These are phyloP conservation scores for Neodiprion virginianus DNA, from an alignment of 1,140 invertebrate species.

Conservation along the genomic window DNA sequence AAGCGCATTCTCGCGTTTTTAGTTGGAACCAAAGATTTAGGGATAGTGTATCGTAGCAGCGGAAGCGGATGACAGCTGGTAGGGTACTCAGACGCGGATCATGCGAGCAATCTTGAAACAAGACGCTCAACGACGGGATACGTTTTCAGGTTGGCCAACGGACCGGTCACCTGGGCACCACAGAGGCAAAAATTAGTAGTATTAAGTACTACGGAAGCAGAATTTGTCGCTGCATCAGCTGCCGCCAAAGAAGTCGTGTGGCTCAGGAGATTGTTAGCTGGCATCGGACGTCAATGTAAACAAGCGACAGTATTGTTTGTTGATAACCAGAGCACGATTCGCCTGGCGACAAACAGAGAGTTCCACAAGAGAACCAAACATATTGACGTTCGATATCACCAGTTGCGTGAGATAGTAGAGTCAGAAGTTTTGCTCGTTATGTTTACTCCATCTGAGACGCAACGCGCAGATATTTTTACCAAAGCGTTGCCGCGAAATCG, in stretches of 20 bases:
- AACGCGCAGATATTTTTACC: slow-evolving; percentile 20
- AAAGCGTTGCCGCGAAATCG: slow-evolving; percentile 4
- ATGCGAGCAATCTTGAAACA: too few relatives aligned
- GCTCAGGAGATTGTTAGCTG: background rate
- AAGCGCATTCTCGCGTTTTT: slow-evolving; percentile 39
- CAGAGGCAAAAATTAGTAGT: too few relatives aligned
- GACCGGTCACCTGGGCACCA: background rate
- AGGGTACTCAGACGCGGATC: too few relatives aligned
- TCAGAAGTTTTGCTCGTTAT: background rate
- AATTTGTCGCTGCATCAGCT: slow-evolving; percentile 7
- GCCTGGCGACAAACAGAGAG: slow-evolving; percentile 43
- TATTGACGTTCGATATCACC: slow-evolving; percentile 47
- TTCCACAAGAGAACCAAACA: slow-evolving; percentile 43
- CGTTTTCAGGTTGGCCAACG: background rate
- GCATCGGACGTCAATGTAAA: background rate
- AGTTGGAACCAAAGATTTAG: slow-evolving; percentile 23
- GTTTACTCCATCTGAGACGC: slow-evolving; percentile 9
- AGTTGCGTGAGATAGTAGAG: slow-evolving; percentile 37
- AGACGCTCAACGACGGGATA: too few relatives aligned
- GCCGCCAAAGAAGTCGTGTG: slow-evolving; percentile 10
- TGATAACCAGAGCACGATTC: slow-evolving; percentile 49
- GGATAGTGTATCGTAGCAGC: slow-evolving; percentile 16
- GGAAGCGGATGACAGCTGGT: background rate
- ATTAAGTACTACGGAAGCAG: too few relatives aligned
- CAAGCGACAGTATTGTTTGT: background rate